These are phyloP conservation scores for Scaptomyza reducta DNA, from an alignment of 2,888 invertebrate genomes.

Conservation along the genomic window DNA sequence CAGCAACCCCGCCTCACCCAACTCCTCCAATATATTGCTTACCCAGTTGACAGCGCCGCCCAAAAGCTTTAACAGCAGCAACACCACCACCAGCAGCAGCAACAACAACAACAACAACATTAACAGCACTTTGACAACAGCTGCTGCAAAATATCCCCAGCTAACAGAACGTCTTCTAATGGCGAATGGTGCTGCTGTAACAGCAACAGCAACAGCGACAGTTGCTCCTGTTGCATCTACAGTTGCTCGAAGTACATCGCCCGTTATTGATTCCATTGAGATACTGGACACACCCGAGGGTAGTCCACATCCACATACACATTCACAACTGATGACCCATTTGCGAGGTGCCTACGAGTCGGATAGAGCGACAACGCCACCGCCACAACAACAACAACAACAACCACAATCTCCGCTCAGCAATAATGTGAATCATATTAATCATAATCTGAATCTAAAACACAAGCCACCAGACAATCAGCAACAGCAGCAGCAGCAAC, in stretches of 20 bases:
- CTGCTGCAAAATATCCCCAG: slow-evolving; percentile 75
- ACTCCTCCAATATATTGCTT: slow-evolving; percentile 68
- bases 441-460: slow-evolving; percentile 41
- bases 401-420: slow-evolving; percentile 35
- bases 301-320: slow-evolving; percentile 75
- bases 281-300: slow-evolving; percentile 82
- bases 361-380: slow-evolving; percentile 24
- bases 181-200: slow-evolving; percentile 68
- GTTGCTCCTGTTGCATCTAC: slow-evolving; percentile 14
- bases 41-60: slow-evolving; percentile 71
- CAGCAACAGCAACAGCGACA: slow-evolving; percentile 11
- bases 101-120: slow-evolving; percentile 37
- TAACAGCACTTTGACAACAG: slow-evolving; percentile 29
- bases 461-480: slow-evolving; percentile 57
- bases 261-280: slow-evolving; percentile 81
- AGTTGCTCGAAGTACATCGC: slow-evolving; percentile 6
- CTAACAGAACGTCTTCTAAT: slow-evolving; percentile 78
- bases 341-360: slow-evolving; percentile 59
- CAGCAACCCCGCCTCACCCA: slow-evolving; percentile 44
- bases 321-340: slow-evolving; percentile 24
- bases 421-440: slow-evolving; percentile 58
- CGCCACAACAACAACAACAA: slow-evolving; percentile 12
- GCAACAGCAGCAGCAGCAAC: slow-evolving; percentile 17
- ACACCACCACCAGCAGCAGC: slow-evolving; percentile 22
- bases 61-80: slow-evolving; percentile 53